Conservation (phyloP, 2,113 vertebrate species). For the Felis catus region F.catus_Fca126_mat1.0 CM031428.1:15099501-15100000, state of each 20-base stretch:
- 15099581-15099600: neutral
- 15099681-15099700: neutral
- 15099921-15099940: neutral
- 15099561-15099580: neutral
- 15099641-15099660: neutral
- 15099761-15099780: neutral
- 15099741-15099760: neutral
- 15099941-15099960: neutral
- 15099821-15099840: neutral
- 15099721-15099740: neutral
- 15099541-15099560: neutral
- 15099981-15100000: neutral
- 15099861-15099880: neutral
- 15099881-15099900: neutral
- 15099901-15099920: neutral
- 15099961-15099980: neutral
- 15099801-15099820: neutral
- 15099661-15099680: neutral
- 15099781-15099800: neutral
- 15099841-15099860: neutral
- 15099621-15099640: neutral
- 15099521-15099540: neutral
- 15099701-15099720: neutral
- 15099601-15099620: neutral
- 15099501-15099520: neutral